Evolutionary conservation across 2,888 invertebrate species (phyloP), one percentile per base, ranked within the genome.

Genomic region (Peribatodes rhomboidaria): DNA sequence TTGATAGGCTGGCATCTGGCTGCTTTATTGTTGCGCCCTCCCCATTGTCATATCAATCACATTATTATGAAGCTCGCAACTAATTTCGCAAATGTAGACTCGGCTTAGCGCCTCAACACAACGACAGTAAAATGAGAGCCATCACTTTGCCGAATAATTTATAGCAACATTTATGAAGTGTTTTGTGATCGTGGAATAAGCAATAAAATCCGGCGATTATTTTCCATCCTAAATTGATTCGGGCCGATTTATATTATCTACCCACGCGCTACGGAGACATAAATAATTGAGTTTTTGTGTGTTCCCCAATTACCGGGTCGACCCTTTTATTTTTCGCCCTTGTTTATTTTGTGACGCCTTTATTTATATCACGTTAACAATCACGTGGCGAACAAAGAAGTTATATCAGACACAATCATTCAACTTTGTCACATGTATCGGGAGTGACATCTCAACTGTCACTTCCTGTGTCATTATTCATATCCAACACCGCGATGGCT

Each of bases 191-290:
- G 77, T 76, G 68, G 68, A 73, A 59, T 59, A 55, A 60, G 73
- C 75, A 79, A 81, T 86, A 84, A 85, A 85, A 77, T 61, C 69
- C 71, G 79, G 77, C 82, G 82, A 87, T 88, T 85, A 87, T 86
- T 83, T 80, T 75, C 71, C 73, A 68, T 60, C 75, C 76, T 72
- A 80, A 82, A 83, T 82, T 82, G 83, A 82, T 84, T 84, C 77
- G 77, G 81, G 82, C 83, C 84, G 84, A 86, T 85, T 81, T 83
- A 77, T 77, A 78, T 79, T 79, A 81, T 77, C 76, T 74, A 77
- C 79, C 78, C 76, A 71, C 74, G 72, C 68, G 72, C 74, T 70
- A 70, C 74, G 67, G 73, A 73, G 74, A 77, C 76, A 78, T 78
- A 79, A 83, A 85, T 83, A 84, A 85, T 83, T 81, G 80, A 77